A percentile compares a stretch with the other conserved stretches of the same genome.
Conservation (phyloP, 2,797 vertebrate species). For the Gouania willdenowi region DNA sequence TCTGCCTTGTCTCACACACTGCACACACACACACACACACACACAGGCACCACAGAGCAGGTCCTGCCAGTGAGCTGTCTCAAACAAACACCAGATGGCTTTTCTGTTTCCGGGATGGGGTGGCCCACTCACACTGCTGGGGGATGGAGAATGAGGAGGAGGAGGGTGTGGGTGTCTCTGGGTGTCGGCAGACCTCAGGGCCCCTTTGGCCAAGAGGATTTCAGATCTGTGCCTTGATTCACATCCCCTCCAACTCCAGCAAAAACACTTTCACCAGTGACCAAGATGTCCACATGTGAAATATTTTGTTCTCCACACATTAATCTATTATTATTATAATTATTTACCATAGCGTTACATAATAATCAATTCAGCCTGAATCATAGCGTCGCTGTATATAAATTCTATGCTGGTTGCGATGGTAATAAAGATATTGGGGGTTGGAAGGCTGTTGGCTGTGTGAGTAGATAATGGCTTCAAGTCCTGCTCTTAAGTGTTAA, state of each 20-base stretch:
- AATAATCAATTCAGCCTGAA: too few species aligned
- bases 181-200: constrained; percentile 45
- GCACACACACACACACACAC: constrained; percentile 19
- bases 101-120: constrained; percentile 68
- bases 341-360: too few species aligned
- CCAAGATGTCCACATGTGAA: too few species aligned
- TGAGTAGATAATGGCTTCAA: too few species aligned
- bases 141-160: constrained; percentile 25
- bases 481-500: too few species aligned
- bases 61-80: constrained; percentile 62
- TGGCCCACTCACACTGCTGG: constrained; percentile 63
- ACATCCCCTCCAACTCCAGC: constrained; percentile 13
- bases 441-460: too few species aligned
- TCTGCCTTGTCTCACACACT: constrained; percentile 6
- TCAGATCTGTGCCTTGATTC: constrained; percentile 40
- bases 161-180: constrained; percentile 31
- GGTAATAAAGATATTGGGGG: too few species aligned
- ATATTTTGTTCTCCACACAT: too few species aligned
- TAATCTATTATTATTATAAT: too few species aligned
- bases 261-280: constrained; percentile 46
- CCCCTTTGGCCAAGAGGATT: constrained; percentile 62
- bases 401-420: too few species aligned
- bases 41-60: constrained; percentile 24
- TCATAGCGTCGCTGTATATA: too few species aligned
- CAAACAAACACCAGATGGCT: constrained; percentile 83